These are phyloP conservation scores for Gallinago solitaria DNA, from an alignment of 2,797 vertebrate species.

Conservation along the genomic window DNA sequence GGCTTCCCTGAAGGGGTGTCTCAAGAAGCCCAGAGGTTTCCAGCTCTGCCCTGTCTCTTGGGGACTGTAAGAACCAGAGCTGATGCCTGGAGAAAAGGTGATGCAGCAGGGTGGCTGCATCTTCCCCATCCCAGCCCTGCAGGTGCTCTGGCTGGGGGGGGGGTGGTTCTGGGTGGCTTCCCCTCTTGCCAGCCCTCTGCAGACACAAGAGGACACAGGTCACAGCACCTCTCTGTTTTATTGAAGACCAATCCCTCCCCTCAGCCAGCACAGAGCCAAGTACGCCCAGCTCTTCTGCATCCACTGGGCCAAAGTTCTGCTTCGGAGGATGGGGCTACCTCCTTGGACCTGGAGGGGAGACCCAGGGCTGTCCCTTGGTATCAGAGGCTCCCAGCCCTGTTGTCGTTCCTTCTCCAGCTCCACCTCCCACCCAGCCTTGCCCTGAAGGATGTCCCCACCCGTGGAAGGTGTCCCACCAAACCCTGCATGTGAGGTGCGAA, in stretches of 20 bases:
- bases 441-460: neutral
- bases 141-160: neutral
- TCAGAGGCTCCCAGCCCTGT: neutral
- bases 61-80: neutral
- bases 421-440: neutral
- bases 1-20: neutral
- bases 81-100: neutral
- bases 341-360: neutral
- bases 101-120: neutral
- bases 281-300: neutral
- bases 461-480: neutral
- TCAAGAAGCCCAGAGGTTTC: neutral
- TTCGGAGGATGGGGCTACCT: neutral
- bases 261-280: neutral
- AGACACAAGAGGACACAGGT: constrained; percentile 10
- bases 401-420: neutral
- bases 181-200: neutral
- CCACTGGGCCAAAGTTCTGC: neutral
- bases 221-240: constrained; percentile 63
- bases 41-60: neutral
- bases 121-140: neutral
- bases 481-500: neutral
- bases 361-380: neutral
- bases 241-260: constrained; percentile 29
- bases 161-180: neutral